Conservation (phyloP, 2,113 vertebrate species). For the Vombatus ursinus region DNA sequence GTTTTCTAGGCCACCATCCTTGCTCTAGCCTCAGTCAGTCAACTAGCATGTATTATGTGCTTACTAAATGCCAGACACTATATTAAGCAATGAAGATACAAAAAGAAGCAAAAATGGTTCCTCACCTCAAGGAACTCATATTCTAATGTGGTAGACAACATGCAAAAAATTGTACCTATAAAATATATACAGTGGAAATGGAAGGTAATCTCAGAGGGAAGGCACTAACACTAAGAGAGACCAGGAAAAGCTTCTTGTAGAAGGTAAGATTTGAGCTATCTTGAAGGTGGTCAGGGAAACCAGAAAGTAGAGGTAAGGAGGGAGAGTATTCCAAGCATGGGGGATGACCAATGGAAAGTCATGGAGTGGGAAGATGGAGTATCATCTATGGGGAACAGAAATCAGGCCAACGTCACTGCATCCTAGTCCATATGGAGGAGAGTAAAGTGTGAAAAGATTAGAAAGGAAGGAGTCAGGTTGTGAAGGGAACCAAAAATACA, state of each 20-base stretch:
- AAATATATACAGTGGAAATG: background rate
- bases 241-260: background rate
- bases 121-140: background rate
- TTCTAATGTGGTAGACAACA: background rate
- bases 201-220: background rate
- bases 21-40: background rate
- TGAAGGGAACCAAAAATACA: background rate
- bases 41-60: background rate
- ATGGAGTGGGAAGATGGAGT: background rate
- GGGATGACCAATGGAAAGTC: background rate
- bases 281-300: background rate
- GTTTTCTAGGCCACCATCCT: background rate
- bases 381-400: background rate
- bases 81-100: background rate
- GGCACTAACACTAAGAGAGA: background rate
- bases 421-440: background rate
- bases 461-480: background rate
- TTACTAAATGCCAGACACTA: background rate
- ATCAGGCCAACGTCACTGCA: background rate
- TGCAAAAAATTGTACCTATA: background rate
- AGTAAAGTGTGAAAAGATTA: background rate
- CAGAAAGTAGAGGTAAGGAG: background rate
- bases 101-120: background rate
- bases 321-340: background rate
- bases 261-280: background rate